These are phyloP conservation scores for Ovis canadensis DNA, from an alignment of 2,113 vertebrate genomes.

Conservation along the genomic window DNA sequence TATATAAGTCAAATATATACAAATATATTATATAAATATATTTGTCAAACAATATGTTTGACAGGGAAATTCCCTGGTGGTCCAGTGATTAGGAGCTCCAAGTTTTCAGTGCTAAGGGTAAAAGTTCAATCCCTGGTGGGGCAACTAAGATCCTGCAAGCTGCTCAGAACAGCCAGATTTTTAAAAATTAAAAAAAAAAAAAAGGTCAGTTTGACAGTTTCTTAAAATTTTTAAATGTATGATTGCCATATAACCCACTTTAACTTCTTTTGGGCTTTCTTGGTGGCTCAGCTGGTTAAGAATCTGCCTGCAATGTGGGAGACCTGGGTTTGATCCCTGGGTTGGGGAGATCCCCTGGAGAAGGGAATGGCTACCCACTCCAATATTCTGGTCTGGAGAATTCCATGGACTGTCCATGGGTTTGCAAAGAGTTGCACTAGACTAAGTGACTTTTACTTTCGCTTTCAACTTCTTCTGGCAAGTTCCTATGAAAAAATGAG, in stretches of 20 bases:
- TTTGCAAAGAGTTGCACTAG: accelerated
- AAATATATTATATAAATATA: background rate
- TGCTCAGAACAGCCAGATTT: background rate
- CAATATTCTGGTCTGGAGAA: background rate
- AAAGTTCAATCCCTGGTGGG: background rate
- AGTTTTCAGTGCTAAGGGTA: background rate
- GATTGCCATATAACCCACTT: background rate
- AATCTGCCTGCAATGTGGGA: background rate
- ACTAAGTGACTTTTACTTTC: accelerated
- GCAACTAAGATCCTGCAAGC: background rate
- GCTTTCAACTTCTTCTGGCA: background rate
- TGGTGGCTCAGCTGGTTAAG: background rate
- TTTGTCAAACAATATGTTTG: background rate
- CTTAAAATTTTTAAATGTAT: background rate
- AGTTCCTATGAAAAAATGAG: background rate
- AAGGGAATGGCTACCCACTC: background rate
- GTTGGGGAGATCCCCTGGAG: background rate
- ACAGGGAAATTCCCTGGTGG: background rate
- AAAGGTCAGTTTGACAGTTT: background rate
- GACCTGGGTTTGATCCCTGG: background rate
- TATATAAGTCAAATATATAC: background rate
- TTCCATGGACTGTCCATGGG: background rate
- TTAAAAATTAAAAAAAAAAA: background rate
- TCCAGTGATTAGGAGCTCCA: background rate
- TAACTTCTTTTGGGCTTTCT: background rate